Percentiles rank a stretch among this genome's conserved stretches.
Conservation (phyloP, 2,888 invertebrate species). For the Heteropelma amictum region DNA sequence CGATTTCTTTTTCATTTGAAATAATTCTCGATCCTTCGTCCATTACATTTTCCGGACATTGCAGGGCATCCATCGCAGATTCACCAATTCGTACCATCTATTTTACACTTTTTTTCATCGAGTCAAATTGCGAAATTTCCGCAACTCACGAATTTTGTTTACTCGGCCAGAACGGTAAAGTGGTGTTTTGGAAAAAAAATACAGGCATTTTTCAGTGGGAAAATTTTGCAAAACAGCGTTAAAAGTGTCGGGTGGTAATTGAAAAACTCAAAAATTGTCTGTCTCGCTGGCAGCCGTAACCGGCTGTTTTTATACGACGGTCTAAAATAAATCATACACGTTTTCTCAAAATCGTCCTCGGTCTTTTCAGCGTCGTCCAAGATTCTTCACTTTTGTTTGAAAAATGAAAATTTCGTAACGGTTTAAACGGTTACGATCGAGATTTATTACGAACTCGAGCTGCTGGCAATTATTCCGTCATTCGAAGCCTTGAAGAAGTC, state of each 20-base stretch:
- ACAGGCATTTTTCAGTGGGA: neutral
- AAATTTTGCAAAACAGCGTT: neutral
- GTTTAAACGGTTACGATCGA: neutral
- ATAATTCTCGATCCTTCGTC: too few species aligned
- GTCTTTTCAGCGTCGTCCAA: neutral
- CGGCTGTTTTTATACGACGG: neutral
- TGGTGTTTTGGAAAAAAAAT: too few species aligned
- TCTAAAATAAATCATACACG: neutral
- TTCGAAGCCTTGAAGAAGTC: neutral
- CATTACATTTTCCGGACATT: too few species aligned
- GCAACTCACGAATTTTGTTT: too few species aligned
- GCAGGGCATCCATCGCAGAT: too few species aligned
- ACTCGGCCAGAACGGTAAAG: too few species aligned
- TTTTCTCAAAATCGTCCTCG: neutral
- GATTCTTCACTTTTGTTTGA: neutral
- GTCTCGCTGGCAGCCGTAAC: neutral
- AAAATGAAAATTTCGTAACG: neutral
- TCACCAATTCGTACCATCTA: too few species aligned
- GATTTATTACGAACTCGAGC: neutral
- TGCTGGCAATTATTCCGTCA: neutral
- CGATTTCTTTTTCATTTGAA: too few species aligned
- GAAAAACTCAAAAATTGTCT: constrained; percentile 1
- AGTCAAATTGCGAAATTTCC: too few species aligned
- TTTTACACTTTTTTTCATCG: too few species aligned
- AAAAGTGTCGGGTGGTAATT: neutral